phyloP scores from a whole-genome alignment of 1,140 invertebrate genomes.

The Drosophila trapezifrons region DNA sequence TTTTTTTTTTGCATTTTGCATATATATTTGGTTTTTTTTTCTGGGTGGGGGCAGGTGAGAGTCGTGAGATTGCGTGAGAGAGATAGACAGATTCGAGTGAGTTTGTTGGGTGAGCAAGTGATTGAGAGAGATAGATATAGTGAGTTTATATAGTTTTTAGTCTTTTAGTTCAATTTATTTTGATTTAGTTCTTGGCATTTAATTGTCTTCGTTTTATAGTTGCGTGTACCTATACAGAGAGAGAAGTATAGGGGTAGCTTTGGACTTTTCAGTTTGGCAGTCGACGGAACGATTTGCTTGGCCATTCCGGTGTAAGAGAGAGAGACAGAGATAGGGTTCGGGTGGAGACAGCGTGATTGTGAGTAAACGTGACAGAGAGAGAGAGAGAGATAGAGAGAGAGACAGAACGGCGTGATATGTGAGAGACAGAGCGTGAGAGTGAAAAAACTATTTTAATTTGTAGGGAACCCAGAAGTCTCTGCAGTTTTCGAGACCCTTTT shows the following conservation, averaged over 20 bases:
- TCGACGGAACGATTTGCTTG: conserved; percentile 34
- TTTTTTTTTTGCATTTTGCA: conserved; percentile 24
- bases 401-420: conserved; percentile 30
- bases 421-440: conserved; percentile 33
- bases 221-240: conserved; percentile 56
- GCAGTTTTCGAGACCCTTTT: background rate
- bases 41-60: conserved; percentile 26
- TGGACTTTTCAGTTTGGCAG: conserved; percentile 27
- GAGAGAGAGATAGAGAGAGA: conserved; percentile 25
- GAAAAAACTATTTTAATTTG: conserved; percentile 23
- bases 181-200: conserved; percentile 39
- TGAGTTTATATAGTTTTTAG: conserved; percentile 42
- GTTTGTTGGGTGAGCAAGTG: conserved; percentile 45
- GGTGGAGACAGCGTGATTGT: conserved; percentile 44
- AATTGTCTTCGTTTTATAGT: conserved; percentile 29
- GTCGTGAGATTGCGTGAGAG: conserved; percentile 46
- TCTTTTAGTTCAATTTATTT: conserved; percentile 41
- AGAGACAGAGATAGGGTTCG: conserved; percentile 23
- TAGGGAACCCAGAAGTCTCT: conserved; percentile 23
- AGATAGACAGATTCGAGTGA: conserved; percentile 37
- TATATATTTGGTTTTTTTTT: conserved; percentile 8
- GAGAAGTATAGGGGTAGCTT: conserved; percentile 16
- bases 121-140: conserved; percentile 51
- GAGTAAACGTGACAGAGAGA: conserved; percentile 33
- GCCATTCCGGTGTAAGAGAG: conserved; percentile 41